Percentiles rank a stretch among this genome's conserved stretches.
Conservation (phyloP, 2,113 vertebrate species). For the Siniperca knerii region DNA sequence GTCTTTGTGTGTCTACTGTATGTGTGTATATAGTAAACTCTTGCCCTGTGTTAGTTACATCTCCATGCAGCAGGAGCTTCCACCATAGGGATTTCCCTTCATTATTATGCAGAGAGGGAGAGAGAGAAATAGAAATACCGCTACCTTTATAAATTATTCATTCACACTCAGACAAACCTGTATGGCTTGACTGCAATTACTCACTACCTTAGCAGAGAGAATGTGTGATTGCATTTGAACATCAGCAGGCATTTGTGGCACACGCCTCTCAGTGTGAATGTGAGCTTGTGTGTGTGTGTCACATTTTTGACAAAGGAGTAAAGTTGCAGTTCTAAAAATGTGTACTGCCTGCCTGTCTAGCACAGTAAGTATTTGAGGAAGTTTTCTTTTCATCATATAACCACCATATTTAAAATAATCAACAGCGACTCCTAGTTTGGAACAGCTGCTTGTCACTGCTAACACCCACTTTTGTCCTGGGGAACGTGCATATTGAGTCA, state of each 20-base stretch:
- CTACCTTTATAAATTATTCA: conserved; percentile 77
- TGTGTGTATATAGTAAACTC: conserved; percentile 56
- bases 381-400: neutral
- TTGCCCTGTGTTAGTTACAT: conserved; percentile 61
- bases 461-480: conserved; percentile 14
- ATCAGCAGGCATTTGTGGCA: conserved; percentile 16
- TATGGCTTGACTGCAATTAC: conserved; percentile 66
- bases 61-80: conserved; percentile 50
- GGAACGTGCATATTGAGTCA: conserved; percentile 30
- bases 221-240: conserved; percentile 48
- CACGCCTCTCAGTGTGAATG: neutral
- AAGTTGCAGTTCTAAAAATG: neutral
- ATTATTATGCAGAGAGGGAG: conserved; percentile 63
- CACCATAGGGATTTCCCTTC: conserved; percentile 75
- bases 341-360: conserved; percentile 1
- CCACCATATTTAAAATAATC: neutral
- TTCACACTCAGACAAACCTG: conserved; percentile 63
- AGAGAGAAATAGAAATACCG: conserved; percentile 38
- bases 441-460: neutral
- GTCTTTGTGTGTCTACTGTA: neutral
- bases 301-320: conserved; percentile 7
- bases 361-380: neutral
- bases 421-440: neutral
- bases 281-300: neutral
- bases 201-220: conserved; percentile 46